Conservation (phyloP, 2,888 invertebrate genomes). For the Trichogramma evanescens region DNA sequence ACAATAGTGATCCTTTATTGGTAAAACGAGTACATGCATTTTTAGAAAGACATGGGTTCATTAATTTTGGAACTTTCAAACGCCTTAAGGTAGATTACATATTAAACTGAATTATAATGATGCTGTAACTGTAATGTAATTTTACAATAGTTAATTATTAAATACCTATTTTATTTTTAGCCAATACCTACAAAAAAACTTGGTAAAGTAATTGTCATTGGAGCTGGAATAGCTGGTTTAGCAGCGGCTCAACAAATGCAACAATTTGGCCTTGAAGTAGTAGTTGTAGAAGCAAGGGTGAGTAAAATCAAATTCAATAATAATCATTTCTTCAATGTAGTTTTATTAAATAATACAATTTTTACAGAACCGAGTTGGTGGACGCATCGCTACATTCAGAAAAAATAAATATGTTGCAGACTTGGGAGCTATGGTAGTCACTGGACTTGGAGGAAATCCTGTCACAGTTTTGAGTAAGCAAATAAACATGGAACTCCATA, state of each 20-base stretch:
- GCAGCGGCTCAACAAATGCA: conserved; percentile 91
- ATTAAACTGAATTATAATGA: conserved; percentile 1
- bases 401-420: conserved; percentile 76
- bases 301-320: conserved; percentile 15
- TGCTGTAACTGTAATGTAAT: conserved; percentile 23
- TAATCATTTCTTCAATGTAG: not conserved
- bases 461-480: conserved; percentile 92
- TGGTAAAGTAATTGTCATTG: conserved; percentile 58
- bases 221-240: conserved; percentile 86
- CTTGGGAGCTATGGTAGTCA: conserved; percentile 94
- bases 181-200: conserved; percentile 47
- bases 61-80: conserved; percentile 96
- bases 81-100: conserved; percentile 59
- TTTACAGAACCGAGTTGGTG: conserved; percentile 81
- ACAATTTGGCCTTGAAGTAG: conserved; percentile 93
- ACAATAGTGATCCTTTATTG: conserved; percentile 82
- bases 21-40: conserved; percentile 82
- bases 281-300: conserved; percentile 72
- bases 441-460: conserved; percentile 93
- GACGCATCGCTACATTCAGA: conserved; percentile 91
- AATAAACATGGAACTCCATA: conserved; percentile 91
- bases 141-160: conserved; percentile 32
- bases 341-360: not conserved
- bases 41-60: conserved; percentile 90
- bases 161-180: conserved; percentile 29